A percentile compares a stretch with the other conserved stretches of the same genome.
phyloP scores from a whole-genome alignment of 2,888 invertebrate species.

The Lymantria monacha region DNA sequence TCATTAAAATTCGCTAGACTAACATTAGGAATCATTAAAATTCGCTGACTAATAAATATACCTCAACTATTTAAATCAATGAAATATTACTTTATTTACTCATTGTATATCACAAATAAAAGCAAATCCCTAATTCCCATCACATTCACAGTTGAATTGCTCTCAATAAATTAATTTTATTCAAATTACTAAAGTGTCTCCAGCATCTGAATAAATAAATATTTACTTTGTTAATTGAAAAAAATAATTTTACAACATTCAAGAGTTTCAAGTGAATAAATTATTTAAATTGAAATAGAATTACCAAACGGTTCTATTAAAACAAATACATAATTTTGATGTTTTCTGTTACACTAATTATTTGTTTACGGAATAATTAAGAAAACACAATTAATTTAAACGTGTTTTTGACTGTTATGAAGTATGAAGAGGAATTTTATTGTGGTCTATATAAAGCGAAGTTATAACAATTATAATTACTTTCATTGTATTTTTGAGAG shows the following conservation, averaged over 20 bases:
- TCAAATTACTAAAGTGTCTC: constrained; percentile 41
- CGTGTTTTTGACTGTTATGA: neutral
- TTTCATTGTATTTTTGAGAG: neutral
- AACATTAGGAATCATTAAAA: too few relatives aligned
- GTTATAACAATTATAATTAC: neutral
- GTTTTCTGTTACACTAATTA: neutral
- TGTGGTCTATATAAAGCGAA: neutral
- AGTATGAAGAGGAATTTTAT: neutral
- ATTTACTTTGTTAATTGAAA: constrained; percentile 56
- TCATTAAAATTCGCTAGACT: too few relatives aligned
- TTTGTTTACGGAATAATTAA: neutral
- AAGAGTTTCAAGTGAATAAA: neutral
- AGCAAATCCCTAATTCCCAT: constrained; percentile 31
- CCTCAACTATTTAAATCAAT: too few relatives aligned
- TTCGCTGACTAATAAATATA: too few relatives aligned
- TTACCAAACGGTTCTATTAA: neutral
- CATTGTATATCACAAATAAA: constrained; percentile 19
- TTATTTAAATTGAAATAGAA: neutral
- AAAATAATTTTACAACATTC: constrained; percentile 39
- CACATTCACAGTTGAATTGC: constrained; percentile 25
- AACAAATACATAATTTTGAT: neutral
- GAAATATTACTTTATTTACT: constrained; percentile 1
- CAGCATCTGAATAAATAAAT: constrained; percentile 43
- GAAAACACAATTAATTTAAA: neutral
- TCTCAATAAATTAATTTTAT: constrained; percentile 55